These are phyloP conservation scores for Lepidurus couesii DNA, from an alignment of 1,140 invertebrate genomes.

Conservation along the genomic window DNA sequence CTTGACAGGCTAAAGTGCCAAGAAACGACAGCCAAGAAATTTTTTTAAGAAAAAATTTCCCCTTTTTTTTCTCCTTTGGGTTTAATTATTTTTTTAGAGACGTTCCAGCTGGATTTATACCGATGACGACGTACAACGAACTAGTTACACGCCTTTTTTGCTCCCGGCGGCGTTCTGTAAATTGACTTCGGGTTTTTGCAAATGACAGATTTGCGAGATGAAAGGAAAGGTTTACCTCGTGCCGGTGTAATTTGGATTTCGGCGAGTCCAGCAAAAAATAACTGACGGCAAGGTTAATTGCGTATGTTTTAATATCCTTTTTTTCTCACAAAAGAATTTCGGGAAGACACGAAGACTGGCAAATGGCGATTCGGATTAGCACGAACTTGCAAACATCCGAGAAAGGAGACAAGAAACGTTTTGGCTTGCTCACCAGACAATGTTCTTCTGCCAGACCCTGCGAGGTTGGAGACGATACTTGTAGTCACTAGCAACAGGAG, in stretches of 20 bases:
- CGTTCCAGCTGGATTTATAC: not conserved
- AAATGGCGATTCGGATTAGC: not conserved
- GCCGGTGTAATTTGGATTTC: too few species aligned
- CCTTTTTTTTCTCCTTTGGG: not conserved
- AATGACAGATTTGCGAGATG: not conserved
- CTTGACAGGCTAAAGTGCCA: not conserved
- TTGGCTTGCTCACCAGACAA: not conserved
- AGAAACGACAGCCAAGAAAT: not conserved
- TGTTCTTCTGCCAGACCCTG: not conserved
- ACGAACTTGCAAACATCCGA: not conserved
- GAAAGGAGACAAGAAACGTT: not conserved
- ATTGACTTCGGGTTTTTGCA: not conserved
- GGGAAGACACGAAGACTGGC: not conserved
- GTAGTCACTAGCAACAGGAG: constrained; percentile 9
- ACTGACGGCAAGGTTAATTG: too few species aligned
- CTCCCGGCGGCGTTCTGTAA: not conserved
- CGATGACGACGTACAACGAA: not conserved
- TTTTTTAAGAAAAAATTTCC: not conserved
- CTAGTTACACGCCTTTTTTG: not conserved
- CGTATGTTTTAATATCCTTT: too few species aligned
- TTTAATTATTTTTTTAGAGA: not conserved
- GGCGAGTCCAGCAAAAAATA: too few species aligned
- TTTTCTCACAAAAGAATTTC: not conserved
- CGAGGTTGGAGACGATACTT: constrained; percentile 8
- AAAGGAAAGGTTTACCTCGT: not conserved